Evolutionary conservation across 2,797 vertebrate genomes (phyloP).

Genomic region (Argentina silus): DNA sequence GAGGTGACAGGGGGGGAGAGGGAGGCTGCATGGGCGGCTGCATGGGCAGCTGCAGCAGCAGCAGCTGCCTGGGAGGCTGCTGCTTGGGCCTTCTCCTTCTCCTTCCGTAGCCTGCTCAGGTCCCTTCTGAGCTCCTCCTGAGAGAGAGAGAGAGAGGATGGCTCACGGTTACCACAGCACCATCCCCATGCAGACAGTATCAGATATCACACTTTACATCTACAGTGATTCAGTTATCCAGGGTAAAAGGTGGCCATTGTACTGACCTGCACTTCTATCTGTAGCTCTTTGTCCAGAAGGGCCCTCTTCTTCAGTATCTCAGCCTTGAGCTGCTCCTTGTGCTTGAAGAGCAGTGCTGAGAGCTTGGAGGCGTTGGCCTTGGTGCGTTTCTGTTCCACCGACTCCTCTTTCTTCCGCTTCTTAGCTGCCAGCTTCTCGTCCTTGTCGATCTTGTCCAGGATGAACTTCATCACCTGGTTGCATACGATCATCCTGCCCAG

Average conservation of each 20-base stretch:
- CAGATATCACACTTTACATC: neutral
- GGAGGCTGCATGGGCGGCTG: constrained; percentile 37
- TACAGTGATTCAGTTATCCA: neutral
- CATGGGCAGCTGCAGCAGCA: constrained; percentile 54
- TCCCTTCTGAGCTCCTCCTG: constrained; percentile 96
- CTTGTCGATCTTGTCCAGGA: constrained; percentile 98
- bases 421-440: constrained; percentile 98
- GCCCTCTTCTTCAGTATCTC: constrained; percentile 97
- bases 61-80: constrained; percentile 77
- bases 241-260: neutral
- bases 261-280: constrained; percentile 93
- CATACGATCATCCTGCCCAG: constrained; percentile 93
- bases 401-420: constrained; percentile 94
- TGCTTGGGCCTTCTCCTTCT: constrained; percentile 87
- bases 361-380: constrained; percentile 95
- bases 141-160: neutral
- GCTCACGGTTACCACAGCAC: neutral
- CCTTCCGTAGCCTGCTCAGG: constrained; percentile 87
- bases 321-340: constrained; percentile 96
- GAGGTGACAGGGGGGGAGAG: constrained; percentile 54
- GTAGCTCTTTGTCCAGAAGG: constrained; percentile 95
- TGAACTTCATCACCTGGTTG: constrained; percentile 99
- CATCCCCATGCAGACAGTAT: neutral
- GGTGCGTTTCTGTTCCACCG: constrained; percentile 94
- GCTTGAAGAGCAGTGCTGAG: constrained; percentile 95